Conservation (phyloP, 37 sponge, comb jelly and placozoan species). For the Chondrosia reniformis region DNA sequence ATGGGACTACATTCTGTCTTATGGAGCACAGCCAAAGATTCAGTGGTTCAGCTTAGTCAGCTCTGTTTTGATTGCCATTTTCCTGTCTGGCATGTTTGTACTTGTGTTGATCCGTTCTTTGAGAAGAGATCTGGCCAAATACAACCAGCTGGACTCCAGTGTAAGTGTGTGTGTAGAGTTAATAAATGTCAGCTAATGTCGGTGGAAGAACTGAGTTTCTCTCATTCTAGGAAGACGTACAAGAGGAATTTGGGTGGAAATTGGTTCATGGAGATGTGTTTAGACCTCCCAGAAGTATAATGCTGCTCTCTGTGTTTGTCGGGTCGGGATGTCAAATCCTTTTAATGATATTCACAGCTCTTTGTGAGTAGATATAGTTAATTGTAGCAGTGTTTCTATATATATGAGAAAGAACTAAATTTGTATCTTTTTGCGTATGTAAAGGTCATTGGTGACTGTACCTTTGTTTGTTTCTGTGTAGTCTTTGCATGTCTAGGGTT, state of each 20-base stretch:
- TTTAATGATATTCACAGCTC: conserved; percentile 71
- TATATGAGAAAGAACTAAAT: too few relatives aligned
- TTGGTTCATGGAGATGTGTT: conserved; percentile 99
- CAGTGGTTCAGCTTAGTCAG: conserved; percentile 97
- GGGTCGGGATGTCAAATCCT: conserved; percentile 87
- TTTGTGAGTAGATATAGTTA: conserved; percentile 55
- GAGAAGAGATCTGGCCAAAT: conserved; percentile 81
- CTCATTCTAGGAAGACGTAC: conserved; percentile 82
- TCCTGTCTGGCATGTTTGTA: conserved; percentile 94
- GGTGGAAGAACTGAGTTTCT: background rate
- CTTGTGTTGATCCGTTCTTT: conserved; percentile 93
- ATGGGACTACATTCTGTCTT: conserved; percentile 97
- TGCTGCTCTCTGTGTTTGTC: conserved; percentile 90
- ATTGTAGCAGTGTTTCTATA: too few relatives aligned
- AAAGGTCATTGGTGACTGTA: background rate
- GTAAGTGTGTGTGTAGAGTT: conserved; percentile 43
- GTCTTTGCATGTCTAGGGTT: conserved; percentile 95
- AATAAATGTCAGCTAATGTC: background rate
- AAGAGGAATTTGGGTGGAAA: conserved; percentile 99
- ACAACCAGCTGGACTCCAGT: conserved; percentile 81
- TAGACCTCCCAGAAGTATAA: conserved; percentile 83
- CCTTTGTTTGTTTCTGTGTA: background rate
- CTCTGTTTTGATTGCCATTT: conserved; percentile 89
- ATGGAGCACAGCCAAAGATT: conserved; percentile 68
- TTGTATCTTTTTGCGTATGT: too few relatives aligned